These are phyloP conservation scores for Synanthedon vespiformis DNA, from an alignment of 2,888 invertebrate genomes.

Conservation along the genomic window DNA sequence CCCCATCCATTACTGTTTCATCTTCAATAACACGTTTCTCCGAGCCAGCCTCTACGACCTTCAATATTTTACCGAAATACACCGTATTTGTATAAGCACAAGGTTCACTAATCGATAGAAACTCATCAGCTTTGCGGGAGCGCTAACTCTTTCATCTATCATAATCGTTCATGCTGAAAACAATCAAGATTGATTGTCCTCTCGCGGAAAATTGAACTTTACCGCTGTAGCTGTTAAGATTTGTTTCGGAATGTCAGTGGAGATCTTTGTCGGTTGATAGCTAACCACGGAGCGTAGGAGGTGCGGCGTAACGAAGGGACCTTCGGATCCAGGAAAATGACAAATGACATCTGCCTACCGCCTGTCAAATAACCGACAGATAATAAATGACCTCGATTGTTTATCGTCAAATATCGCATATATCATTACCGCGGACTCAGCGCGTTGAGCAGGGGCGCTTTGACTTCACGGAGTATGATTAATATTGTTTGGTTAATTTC, in stretches of 20 bases:
- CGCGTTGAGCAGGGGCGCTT: conserved; percentile 42
- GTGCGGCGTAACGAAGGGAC: conserved; percentile 66
- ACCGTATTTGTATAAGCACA: conserved; percentile 29
- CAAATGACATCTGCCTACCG: conserved; percentile 78
- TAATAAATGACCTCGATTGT: conserved; percentile 76
- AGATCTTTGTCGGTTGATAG: conserved; percentile 53
- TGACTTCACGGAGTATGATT: conserved; percentile 54
- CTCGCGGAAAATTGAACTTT: conserved; percentile 25
- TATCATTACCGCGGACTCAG: conserved; percentile 68
- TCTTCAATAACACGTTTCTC: conserved; percentile 65
- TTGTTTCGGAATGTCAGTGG: conserved; percentile 15
- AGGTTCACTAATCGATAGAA: conserved; percentile 30
- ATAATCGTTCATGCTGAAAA: conserved; percentile 72
- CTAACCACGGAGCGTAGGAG: conserved; percentile 58
- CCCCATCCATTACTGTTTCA: conserved; percentile 69
- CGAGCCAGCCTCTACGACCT: conserved; percentile 30
- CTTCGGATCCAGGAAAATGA: conserved; percentile 72
- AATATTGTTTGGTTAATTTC: conserved; percentile 69
- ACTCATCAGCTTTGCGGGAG: conserved; percentile 49
- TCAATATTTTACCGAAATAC: conserved; percentile 18
- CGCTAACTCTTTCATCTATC: conserved; percentile 72
- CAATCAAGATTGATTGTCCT: conserved; percentile 65
- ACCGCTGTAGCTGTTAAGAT: conserved; percentile 14
- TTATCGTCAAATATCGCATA: conserved; percentile 73
- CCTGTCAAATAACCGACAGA: conserved; percentile 76